Base-by-base conservation (phyloP, 2,888 invertebrate species). In the Oscheius sp. region DNA sequence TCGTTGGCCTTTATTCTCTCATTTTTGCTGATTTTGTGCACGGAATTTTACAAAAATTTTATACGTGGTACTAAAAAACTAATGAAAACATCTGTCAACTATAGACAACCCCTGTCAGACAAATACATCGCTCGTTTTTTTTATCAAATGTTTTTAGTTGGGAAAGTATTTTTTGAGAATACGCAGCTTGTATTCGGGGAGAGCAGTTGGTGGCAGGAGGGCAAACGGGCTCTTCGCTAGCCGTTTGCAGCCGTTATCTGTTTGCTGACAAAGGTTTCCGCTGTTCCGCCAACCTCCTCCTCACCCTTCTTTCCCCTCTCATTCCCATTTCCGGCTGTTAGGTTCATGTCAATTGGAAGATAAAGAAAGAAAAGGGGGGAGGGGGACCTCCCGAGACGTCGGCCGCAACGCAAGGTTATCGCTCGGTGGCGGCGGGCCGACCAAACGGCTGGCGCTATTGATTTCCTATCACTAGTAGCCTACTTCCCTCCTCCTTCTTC, bases 391-490 rank as follows among this genome's bases (percentile, higher is more conserved):
- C 59, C 41, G 59, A 59, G 59, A 59, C 59, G 36, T 17, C 20
- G 36, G 8, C 22, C 54, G 59, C 22, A 20, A 17, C 59, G 59
- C 59, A 59, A 59, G 59, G 59, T 59, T 59, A 59, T 59, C 59
- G 59, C 32, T n/a, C 33, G 54, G 8, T n/a, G 32, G 33, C 32
- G 54, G 33, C 33, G 59, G 41, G 59, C 44, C 59, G 41, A 28
- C 20, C 57, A 57, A 57, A 44, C 59, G 41, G 59, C 59, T 59
- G 59, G 28, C 59, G 59, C 59, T 59, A 59, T 59, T 59, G 59
- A 59, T 59, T 59, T 59, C 59, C 59, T 59, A 59, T 59, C 59
- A 59, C 59, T 59, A 59, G 44, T 59, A 59, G 59, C 17, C 41
- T 38, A 57, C 59, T 41, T 59, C n/a, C 62, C 32, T 45, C 49